Conservation (phyloP, 2,888 invertebrate genomes). For the Tetragonisca angustula region DNA sequence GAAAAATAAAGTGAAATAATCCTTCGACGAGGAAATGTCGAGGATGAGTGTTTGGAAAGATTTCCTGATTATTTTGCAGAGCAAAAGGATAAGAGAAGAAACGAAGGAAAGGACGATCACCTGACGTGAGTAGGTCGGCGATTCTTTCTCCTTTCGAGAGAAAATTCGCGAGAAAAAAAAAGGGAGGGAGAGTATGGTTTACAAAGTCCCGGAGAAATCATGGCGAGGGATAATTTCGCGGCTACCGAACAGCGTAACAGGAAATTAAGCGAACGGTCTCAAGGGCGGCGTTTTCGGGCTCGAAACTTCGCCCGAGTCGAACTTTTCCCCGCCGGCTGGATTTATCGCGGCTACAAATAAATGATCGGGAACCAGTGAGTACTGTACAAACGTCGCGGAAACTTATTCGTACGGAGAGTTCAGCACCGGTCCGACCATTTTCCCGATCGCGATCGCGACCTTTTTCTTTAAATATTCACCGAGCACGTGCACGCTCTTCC, state of each 20-base stretch:
- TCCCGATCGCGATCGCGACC: not conserved
- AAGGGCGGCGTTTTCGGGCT: slow-evolving; percentile 66
- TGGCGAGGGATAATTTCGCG: slow-evolving; percentile 26
- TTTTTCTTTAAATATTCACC: slow-evolving; percentile 41
- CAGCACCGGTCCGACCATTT: not conserved
- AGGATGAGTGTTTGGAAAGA: slow-evolving; percentile 18
- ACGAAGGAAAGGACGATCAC: not conserved
- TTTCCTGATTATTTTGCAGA: not conserved
- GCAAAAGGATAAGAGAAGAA: not conserved
- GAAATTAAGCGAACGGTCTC: slow-evolving; percentile 69
- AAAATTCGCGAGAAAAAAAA: not conserved
- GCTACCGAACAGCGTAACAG: slow-evolving; percentile 55
- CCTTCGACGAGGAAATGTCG: not conserved
- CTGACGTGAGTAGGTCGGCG: not conserved
- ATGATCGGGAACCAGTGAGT: slow-evolving; percentile 64
- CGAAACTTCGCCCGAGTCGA: slow-evolving; percentile 56
- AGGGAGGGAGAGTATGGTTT: slow-evolving; percentile 47
- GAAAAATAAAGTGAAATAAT: not conserved
- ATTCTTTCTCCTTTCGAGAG: not conserved
- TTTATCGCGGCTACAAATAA: slow-evolving; percentile 67
- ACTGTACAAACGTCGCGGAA: slow-evolving; percentile 41
- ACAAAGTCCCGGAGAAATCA: slow-evolving; percentile 43
- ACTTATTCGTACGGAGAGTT: not conserved
- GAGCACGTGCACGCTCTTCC: not conserved
- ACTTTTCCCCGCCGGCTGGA: slow-evolving; percentile 58